Percentiles rank a stretch among this genome's conserved stretches.
phyloP scores from a whole-genome alignment of 2,113 vertebrate species.

The Nerophis lumbriciformis region DNA sequence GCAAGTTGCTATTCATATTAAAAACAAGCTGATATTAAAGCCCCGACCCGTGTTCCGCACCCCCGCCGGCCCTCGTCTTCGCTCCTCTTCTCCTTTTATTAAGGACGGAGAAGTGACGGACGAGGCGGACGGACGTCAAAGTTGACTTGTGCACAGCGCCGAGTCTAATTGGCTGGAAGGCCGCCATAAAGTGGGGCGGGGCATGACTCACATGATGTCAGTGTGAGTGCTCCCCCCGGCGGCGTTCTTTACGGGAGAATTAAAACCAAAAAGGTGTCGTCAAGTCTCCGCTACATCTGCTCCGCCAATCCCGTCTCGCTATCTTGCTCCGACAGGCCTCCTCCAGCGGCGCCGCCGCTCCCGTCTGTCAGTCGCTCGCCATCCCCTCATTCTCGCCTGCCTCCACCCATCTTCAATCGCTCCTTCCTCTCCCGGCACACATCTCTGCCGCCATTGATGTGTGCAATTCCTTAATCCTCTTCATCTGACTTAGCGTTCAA shows the following conservation, averaged over 20 bases:
- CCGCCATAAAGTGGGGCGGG: slow-evolving; percentile 16
- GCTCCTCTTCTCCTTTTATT: slow-evolving; percentile 42
- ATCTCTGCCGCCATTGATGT: slow-evolving; percentile 56
- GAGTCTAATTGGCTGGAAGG: slow-evolving; percentile 59
- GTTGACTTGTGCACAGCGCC: slow-evolving; percentile 22
- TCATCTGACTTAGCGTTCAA: slow-evolving; percentile 48
- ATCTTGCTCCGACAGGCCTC: slow-evolving; percentile 51
- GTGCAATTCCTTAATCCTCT: slow-evolving; percentile 62
- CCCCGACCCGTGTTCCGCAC: slow-evolving; percentile 25
- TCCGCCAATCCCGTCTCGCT: slow-evolving; percentile 15
- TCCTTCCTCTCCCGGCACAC: slow-evolving; percentile 48
- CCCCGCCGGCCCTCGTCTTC: slow-evolving; percentile 5
- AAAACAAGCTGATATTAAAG: slow-evolving; percentile 64
- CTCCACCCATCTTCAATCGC: slow-evolving; percentile 54
- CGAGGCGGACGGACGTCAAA: slow-evolving; percentile 10
- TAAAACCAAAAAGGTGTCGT: slow-evolving; percentile 33
- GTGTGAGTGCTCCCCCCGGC: slow-evolving; percentile 44
- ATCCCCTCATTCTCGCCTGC: slow-evolving; percentile 28
- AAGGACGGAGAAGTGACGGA: slow-evolving; percentile 35
- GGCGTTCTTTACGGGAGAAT: slow-evolving; percentile 34
- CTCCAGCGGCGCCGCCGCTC: background rate
- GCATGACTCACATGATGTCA: slow-evolving; percentile 35
- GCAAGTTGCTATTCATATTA: slow-evolving; percentile 64
- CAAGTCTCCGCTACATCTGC: slow-evolving; percentile 23
- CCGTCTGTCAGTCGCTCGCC: slow-evolving; percentile 17